phyloP scores from a whole-genome alignment of 2,888 invertebrate species.

The Nemoura dubitans region DNA sequence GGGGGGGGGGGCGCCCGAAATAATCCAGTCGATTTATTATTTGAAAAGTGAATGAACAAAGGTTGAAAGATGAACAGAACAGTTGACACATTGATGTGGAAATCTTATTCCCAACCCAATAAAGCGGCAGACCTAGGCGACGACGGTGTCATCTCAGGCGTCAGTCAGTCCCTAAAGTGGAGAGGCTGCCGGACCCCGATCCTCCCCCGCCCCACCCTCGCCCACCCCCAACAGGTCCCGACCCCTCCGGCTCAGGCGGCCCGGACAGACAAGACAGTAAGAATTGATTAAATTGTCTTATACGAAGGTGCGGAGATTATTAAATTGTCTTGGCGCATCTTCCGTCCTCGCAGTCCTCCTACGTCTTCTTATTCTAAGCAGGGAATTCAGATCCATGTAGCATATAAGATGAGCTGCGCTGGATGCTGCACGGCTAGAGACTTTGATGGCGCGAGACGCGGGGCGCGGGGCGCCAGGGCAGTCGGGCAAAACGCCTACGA shows the following conservation, averaged over 20 bases:
- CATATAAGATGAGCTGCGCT: slow-evolving; percentile 1
- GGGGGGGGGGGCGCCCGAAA: not conserved
- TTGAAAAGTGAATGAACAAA: slow-evolving; percentile 29
- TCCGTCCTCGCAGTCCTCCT: not conserved
- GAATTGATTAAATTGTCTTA: slow-evolving; percentile 40
- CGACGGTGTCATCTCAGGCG: not conserved
- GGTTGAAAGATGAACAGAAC: slow-evolving; percentile 26
- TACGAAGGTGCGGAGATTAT: slow-evolving; percentile 37
- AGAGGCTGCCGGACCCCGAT: not conserved
- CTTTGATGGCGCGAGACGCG: not conserved
- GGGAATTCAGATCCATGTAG: not conserved
- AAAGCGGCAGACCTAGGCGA: not conserved
- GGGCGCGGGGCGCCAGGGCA: not conserved
- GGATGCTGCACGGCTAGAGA: not conserved
- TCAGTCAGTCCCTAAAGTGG: not conserved
- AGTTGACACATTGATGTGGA: slow-evolving; percentile 39
- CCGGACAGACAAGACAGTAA: slow-evolving; percentile 15
- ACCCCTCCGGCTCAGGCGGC: not conserved
- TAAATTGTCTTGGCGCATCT: slow-evolving; percentile 23
- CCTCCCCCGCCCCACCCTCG: slow-evolving; percentile 1
- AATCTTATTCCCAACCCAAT: slow-evolving; percentile 31
- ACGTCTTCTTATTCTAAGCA: not conserved
- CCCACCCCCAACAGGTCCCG: not conserved
- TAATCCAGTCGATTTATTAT: slow-evolving; percentile 18
- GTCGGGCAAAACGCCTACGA: not conserved